These are phyloP conservation scores for Nymphalis urticae DNA, from an alignment of 2,888 invertebrate genomes.

Conservation along the genomic window DNA sequence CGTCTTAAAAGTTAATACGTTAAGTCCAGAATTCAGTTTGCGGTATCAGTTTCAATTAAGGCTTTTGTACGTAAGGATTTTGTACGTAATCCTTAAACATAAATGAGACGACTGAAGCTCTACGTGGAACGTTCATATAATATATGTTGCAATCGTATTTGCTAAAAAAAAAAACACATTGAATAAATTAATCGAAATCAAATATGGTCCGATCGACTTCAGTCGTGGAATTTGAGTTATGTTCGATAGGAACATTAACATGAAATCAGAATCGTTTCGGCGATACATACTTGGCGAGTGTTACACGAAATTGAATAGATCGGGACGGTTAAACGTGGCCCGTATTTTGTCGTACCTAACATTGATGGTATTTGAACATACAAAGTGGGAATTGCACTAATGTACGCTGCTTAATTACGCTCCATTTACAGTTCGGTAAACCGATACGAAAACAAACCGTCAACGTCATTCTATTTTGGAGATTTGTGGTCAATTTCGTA, in stretches of 20 bases:
- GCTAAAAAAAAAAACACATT: not conserved
- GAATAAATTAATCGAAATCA: not conserved
- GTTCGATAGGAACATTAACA: not conserved
- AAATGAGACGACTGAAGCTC: not conserved
- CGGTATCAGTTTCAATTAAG: not conserved
- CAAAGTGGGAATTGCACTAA: constrained; percentile 6
- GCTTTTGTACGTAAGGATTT: not conserved
- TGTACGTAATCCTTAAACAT: not conserved
- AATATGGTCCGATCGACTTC: not conserved
- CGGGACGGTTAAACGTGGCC: not conserved
- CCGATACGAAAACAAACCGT: constrained; percentile 14
- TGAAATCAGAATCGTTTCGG: not conserved
- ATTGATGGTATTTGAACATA: constrained; percentile 9
- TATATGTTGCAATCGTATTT: not conserved
- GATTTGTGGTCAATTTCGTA: constrained; percentile 18
- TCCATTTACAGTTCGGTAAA: constrained; percentile 10
- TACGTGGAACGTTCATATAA: not conserved
- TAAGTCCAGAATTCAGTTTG: too few species aligned
- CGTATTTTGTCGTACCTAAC: not conserved
- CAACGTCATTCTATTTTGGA: constrained; percentile 14
- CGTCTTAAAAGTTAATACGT: too few species aligned
- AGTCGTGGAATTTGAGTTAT: not conserved
- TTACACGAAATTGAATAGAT: not conserved
- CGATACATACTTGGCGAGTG: not conserved
- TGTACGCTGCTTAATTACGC: constrained; percentile 13